phyloP scores from a whole-genome alignment of 2,888 invertebrate genomes.

The Drosophila falleni region DNA sequence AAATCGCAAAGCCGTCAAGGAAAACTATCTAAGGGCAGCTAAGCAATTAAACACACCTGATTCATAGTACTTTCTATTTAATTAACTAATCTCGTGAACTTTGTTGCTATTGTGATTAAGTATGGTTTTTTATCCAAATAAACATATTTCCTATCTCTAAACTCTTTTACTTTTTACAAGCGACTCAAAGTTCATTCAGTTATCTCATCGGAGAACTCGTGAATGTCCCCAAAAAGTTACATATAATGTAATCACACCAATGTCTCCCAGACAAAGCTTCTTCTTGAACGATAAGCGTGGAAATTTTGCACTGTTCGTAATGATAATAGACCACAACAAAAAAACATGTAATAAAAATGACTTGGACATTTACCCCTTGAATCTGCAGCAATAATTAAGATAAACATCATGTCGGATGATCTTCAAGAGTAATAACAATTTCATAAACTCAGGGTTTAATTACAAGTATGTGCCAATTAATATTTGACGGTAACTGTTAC shows the following conservation, averaged over 20 bases:
- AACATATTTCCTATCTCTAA: not conserved
- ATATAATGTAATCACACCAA: not conserved
- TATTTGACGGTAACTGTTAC: too few species aligned
- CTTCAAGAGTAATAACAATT: not conserved
- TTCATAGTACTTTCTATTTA: not conserved
- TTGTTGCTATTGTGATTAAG: not conserved
- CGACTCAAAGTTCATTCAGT: not conserved
- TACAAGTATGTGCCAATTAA: not conserved
- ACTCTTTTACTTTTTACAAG: slow-evolving; percentile 6
- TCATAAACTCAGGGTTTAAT: not conserved
- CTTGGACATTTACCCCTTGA: not conserved
- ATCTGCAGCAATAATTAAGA: not conserved
- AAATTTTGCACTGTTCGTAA: slow-evolving; percentile 9
- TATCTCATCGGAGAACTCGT: slow-evolving; percentile 10
- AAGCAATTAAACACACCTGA: not conserved
- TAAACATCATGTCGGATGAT: not conserved
- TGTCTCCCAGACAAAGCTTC: not conserved
- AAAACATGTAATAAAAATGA: slow-evolving; percentile 8
- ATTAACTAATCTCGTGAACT: not conserved
- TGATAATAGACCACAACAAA: not conserved
- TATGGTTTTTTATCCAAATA: not conserved
- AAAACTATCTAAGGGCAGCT: slow-evolving; percentile 36
- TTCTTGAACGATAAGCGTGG: slow-evolving; percentile 5
- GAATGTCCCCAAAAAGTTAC: slow-evolving; percentile 2
- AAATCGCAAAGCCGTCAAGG: slow-evolving; percentile 62